Percentiles rank a stretch among this genome's conserved stretches.
Evolutionary conservation across 23 tunicate species (phyloP).

Genomic region (Phallusia fumigata): DNA sequence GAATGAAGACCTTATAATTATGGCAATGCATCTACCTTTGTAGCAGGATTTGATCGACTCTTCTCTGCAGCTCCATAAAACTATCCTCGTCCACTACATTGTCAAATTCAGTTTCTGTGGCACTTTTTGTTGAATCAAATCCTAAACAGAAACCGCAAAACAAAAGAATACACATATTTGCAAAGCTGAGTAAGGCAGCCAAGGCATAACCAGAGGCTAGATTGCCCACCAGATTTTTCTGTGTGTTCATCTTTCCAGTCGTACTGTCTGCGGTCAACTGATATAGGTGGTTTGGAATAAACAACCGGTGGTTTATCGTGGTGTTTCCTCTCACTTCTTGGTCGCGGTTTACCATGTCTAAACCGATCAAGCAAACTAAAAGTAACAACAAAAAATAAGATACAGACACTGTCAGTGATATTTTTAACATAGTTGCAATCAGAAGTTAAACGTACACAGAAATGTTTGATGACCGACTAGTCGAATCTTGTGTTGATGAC

Average conservation of each 20-base stretch:
- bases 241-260: slow-evolving; percentile 8
- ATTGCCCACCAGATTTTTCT: background rate
- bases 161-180: no score
- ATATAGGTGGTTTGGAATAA: background rate
- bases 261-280: background rate
- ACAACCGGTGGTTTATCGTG: background rate
- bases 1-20: no score
- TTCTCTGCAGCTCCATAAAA: background rate
- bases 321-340: background rate
- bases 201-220: no score
- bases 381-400: background rate
- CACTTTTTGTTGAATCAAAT: background rate
- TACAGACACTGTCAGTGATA: no score
- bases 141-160: background rate
- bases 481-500: background rate
- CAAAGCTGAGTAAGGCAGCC: no score
- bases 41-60: background rate
- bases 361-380: background rate
- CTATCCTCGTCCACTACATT: background rate
- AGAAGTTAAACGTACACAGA: background rate
- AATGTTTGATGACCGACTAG: background rate
- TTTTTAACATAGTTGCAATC: background rate
- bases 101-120: background rate
- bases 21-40: no score
- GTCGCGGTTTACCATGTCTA: background rate